Evolutionary conservation across 2,113 vertebrate genomes (phyloP).

Genomic region (Aptenodytes forsteri): DNA sequence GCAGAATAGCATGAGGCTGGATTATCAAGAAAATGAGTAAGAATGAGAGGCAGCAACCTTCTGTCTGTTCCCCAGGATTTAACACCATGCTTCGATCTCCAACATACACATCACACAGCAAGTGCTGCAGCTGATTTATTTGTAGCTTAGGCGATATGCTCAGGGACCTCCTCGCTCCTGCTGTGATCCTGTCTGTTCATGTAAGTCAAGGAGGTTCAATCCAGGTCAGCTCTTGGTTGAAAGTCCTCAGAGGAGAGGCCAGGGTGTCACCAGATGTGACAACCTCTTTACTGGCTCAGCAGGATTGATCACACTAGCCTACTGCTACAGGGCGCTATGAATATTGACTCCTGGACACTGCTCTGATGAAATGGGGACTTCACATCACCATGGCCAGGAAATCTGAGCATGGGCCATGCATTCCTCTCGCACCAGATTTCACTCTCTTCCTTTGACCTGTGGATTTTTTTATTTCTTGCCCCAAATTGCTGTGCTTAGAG

Average conservation of each 20-base stretch:
- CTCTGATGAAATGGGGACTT: neutral
- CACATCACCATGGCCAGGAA: neutral
- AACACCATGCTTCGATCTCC: neutral
- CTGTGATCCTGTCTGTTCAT: neutral
- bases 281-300: neutral
- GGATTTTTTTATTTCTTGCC: neutral
- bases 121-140: neutral
- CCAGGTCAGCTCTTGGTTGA: neutral
- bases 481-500: neutral
- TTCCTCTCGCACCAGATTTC: neutral
- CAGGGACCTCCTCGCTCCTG: neutral
- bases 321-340: neutral
- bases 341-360: neutral
- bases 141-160: neutral
- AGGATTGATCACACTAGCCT: neutral
- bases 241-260: neutral
- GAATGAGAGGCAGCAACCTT: neutral
- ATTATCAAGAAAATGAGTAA: neutral
- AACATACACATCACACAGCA: neutral
- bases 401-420: fast-evolving
- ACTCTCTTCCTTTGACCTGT: neutral
- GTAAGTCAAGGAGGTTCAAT: neutral
- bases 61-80: neutral
- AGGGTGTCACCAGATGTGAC: neutral
- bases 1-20: neutral